Percentiles rank a stretch among this genome's conserved stretches.
Evolutionary conservation across 2,888 invertebrate species (phyloP).

Genomic region (Pinctada fucata): DNA sequence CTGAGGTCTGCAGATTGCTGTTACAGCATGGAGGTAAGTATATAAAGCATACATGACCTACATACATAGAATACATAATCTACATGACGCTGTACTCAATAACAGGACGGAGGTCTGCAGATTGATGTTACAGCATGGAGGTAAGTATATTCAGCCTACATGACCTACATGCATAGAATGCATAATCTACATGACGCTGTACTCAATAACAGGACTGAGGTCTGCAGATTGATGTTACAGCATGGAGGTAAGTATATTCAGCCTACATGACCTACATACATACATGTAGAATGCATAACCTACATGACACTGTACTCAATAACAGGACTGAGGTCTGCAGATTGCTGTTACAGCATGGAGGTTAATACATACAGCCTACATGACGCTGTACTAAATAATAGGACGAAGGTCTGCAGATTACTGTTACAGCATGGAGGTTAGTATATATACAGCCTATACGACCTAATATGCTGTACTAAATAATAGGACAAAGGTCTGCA

Average conservation of each 20-base stretch:
- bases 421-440: constrained; percentile 81
- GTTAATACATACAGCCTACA: constrained; percentile 67
- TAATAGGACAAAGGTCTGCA: constrained; percentile 79
- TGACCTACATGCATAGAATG: neutral
- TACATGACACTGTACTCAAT: constrained; percentile 83
- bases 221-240: constrained; percentile 80
- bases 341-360: constrained; percentile 81
- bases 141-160: constrained; percentile 38
- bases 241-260: constrained; percentile 78
- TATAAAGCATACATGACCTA: neutral
- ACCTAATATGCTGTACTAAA: constrained; percentile 80
- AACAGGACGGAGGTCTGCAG: constrained; percentile 79
- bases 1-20: constrained; percentile 80
- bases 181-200: constrained; percentile 82
- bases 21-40: constrained; percentile 80
- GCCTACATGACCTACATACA: neutral
- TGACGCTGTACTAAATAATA: constrained; percentile 81
- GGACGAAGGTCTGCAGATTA: constrained; percentile 79
- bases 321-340: constrained; percentile 79
- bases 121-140: constrained; percentile 81
- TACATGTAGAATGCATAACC: constrained; percentile 29
- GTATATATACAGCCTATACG: neutral
- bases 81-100: constrained; percentile 83
- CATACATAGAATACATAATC: constrained; percentile 27
- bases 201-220: constrained; percentile 77